These are phyloP conservation scores for Malurus leucopterus DNA, from an alignment of 2,797 vertebrate genomes.

Conservation along the genomic window DNA sequence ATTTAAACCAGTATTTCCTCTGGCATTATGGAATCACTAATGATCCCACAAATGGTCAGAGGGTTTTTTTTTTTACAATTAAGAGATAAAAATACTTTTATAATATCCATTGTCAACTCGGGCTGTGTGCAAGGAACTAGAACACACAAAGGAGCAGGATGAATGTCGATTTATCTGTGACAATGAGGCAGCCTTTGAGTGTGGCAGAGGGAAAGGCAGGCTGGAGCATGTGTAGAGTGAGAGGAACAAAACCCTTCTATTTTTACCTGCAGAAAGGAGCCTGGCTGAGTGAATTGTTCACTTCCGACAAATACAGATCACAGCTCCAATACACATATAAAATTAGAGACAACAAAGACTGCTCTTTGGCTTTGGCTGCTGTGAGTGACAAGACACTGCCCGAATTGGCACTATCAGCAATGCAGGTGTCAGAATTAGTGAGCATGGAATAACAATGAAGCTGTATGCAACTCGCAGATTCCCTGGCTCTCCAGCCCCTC, in stretches of 20 bases:
- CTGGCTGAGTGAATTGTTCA: not conserved
- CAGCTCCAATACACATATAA: not conserved
- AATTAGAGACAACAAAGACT: not conserved
- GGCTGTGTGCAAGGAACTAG: not conserved
- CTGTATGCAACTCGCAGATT: not conserved
- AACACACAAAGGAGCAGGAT: not conserved
- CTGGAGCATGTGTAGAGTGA: not conserved
- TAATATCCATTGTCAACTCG: fast-evolving
- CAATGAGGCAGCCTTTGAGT: not conserved
- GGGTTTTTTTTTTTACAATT: not conserved
- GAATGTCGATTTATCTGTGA: not conserved
- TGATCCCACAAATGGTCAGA: fast-evolving
- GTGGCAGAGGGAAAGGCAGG: not conserved
- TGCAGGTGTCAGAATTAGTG: fast-evolving
- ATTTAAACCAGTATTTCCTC: not conserved
- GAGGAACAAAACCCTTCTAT: not conserved
- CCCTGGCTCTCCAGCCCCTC: not conserved
- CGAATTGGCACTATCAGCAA: fast-evolving
- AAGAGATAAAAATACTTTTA: not conserved
- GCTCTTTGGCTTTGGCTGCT: not conserved
- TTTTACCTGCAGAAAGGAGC: not conserved
- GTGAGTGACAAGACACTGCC: not conserved
- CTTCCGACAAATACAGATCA: not conserved
- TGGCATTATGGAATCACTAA: not conserved
- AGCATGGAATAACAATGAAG: not conserved